These are phyloP conservation scores for Sweltsa coloradensis DNA, from an alignment of 1,140 invertebrate genomes.

Conservation along the genomic window DNA sequence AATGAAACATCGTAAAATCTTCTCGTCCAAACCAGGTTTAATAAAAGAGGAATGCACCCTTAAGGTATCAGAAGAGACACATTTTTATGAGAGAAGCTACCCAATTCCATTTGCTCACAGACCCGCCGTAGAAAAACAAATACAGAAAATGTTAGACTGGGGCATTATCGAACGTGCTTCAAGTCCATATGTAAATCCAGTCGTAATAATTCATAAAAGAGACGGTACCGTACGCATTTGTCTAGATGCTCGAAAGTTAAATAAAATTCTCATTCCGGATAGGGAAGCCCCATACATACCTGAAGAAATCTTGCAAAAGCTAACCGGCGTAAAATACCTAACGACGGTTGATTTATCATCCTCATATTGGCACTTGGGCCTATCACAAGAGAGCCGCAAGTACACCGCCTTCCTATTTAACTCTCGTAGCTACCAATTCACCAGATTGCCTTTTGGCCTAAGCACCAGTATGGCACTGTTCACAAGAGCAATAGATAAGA, in stretches of 20 bases:
- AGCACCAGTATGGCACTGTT: constrained; percentile 10
- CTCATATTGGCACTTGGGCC: constrained; percentile 27
- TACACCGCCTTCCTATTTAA: constrained; percentile 26
- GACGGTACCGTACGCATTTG: constrained; percentile 22
- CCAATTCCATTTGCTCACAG: constrained; percentile 14
- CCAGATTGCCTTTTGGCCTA: constrained; percentile 26
- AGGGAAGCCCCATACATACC: constrained; percentile 16
- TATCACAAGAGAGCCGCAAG: constrained; percentile 18
- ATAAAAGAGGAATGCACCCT: no score
- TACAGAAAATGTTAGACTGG: constrained; percentile 17
- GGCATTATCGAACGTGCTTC: constrained; percentile 18
- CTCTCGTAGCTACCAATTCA: constrained; percentile 19
- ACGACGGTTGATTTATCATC: constrained; percentile 24
- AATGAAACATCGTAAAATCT: no score
- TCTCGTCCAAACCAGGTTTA: no score
- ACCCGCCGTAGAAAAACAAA: constrained; percentile 10
- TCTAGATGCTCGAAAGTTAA: constrained; percentile 25
- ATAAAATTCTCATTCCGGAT: constrained; percentile 21
- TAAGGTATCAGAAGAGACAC: no score
- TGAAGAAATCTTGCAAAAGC: constrained; percentile 19
- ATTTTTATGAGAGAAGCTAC: constrained; percentile 14
- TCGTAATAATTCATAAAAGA: constrained; percentile 21
- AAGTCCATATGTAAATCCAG: constrained; percentile 25
- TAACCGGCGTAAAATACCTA: constrained; percentile 19
- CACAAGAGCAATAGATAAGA: background rate